Conservation (phyloP, 2,797 vertebrate species). For the Neosilurus mollespiculum region DNA sequence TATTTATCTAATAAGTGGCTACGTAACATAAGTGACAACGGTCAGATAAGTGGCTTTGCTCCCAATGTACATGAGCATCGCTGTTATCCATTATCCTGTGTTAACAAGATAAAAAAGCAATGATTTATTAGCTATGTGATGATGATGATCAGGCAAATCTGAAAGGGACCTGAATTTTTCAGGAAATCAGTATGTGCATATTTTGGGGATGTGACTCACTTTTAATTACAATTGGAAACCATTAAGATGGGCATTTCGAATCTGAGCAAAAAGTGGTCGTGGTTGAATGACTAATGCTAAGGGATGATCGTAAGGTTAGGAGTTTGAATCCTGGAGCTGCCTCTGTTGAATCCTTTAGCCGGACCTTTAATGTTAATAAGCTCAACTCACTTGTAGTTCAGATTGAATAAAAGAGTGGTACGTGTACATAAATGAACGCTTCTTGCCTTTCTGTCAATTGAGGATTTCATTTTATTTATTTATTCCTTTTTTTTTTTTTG, state of each 20-base stretch:
- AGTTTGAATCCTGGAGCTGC: background rate
- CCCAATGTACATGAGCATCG: background rate
- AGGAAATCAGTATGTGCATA: background rate
- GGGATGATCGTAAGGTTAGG: background rate
- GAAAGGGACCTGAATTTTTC: background rate
- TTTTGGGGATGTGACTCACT: background rate
- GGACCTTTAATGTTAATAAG: background rate
- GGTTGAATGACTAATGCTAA: background rate
- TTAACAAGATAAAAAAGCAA: background rate
- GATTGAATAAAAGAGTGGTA: background rate
- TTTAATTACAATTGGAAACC: background rate
- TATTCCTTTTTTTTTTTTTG: slow-evolving; percentile 64
- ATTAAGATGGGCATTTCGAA: background rate
- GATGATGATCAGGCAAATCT: background rate
- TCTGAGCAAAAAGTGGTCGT: background rate
- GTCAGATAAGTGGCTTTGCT: background rate
- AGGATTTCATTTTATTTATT: slow-evolving; percentile 50
- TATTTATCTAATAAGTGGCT: background rate
- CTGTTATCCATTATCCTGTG: background rate
- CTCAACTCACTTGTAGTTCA: background rate
- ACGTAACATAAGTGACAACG: background rate
- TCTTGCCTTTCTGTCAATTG: background rate
- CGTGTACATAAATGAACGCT: background rate
- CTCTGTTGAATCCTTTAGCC: background rate
- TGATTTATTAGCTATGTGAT: background rate